Conservation (phyloP, 1,140 invertebrate genomes). For the Polypedilum vanderplanki region DNA sequence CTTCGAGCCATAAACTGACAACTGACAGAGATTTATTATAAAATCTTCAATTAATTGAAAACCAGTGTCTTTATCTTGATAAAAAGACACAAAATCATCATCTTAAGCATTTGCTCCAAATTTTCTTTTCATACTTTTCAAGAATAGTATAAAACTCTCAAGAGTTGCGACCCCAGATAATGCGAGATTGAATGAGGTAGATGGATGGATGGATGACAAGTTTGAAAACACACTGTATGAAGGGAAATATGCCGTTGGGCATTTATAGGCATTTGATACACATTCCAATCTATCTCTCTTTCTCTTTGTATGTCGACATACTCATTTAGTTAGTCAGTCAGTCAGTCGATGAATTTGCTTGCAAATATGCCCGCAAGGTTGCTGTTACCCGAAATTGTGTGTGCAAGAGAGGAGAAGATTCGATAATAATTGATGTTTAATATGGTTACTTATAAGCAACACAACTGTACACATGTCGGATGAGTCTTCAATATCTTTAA, state of each 20-base stretch:
- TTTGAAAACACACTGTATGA: background rate
- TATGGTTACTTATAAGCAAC: background rate
- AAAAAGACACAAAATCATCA: background rate
- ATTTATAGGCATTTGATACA: background rate
- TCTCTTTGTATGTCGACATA: background rate
- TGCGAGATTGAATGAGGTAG: background rate
- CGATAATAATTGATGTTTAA: constrained; percentile 19
- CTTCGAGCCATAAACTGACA: too few relatives aligned
- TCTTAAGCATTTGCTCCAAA: background rate
- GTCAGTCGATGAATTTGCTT: background rate
- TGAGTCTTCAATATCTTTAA: background rate
- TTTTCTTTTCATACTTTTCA: too few relatives aligned
- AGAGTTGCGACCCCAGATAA: constrained; percentile 7
- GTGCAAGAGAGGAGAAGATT: background rate
- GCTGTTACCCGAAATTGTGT: background rate
- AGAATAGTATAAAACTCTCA: too few relatives aligned
- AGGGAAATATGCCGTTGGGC: constrained; percentile 15
- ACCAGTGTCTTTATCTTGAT: too few relatives aligned
- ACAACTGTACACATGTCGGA: too few relatives aligned
- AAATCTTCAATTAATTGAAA: too few relatives aligned
- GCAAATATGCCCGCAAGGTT: constrained; percentile 2
- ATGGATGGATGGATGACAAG: constrained; percentile 1
- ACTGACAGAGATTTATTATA: too few relatives aligned
- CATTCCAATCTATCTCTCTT: background rate
- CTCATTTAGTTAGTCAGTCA: background rate